A percentile compares a stretch with the other conserved stretches of the same genome.
phyloP scores from a whole-genome alignment of 2,888 invertebrate species.

The Cabera pusaria region DNA sequence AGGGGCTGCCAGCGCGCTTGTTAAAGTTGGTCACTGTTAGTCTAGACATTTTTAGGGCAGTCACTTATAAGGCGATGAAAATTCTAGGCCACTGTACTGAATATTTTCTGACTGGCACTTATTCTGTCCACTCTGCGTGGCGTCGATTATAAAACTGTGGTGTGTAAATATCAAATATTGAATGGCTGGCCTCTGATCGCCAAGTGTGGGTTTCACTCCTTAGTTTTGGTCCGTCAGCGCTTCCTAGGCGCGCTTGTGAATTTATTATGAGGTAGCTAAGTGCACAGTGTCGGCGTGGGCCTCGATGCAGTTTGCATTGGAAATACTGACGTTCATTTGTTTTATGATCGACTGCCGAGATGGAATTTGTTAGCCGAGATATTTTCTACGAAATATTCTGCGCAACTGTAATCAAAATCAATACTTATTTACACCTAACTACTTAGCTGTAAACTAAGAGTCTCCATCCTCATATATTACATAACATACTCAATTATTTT shows the following conservation, averaged over 20 bases:
- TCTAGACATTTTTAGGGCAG: constrained; percentile 60
- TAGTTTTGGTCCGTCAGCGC: constrained; percentile 71
- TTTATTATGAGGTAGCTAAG: constrained; percentile 55
- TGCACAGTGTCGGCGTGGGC: constrained; percentile 52
- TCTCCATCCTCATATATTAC: too few species aligned
- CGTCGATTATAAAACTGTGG: constrained; percentile 62
- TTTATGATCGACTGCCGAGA: constrained; percentile 24
- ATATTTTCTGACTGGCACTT: constrained; percentile 49
- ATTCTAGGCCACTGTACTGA: constrained; percentile 53
- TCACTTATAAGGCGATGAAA: constrained; percentile 48
- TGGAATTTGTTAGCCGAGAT: too few species aligned
- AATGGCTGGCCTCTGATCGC: constrained; percentile 58
- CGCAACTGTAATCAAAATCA: too few species aligned
- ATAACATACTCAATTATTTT: too few species aligned
- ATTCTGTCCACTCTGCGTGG: constrained; percentile 53
- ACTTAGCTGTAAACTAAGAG: too few species aligned
- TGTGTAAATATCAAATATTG: constrained; percentile 55
- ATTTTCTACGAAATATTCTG: too few species aligned
- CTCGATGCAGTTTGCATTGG: constrained; percentile 71
- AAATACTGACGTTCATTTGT: constrained; percentile 42
- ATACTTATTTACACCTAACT: too few species aligned
- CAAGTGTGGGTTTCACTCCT: constrained; percentile 79
- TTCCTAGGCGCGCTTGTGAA: constrained; percentile 78
- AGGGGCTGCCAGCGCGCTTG: constrained; percentile 52
- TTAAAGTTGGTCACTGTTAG: constrained; percentile 65